Evolutionary conservation across 2,888 invertebrate species (phyloP), one percentile per base, ranked within the genome.

Genomic region (Pachycephus smyrnensis): DNA sequence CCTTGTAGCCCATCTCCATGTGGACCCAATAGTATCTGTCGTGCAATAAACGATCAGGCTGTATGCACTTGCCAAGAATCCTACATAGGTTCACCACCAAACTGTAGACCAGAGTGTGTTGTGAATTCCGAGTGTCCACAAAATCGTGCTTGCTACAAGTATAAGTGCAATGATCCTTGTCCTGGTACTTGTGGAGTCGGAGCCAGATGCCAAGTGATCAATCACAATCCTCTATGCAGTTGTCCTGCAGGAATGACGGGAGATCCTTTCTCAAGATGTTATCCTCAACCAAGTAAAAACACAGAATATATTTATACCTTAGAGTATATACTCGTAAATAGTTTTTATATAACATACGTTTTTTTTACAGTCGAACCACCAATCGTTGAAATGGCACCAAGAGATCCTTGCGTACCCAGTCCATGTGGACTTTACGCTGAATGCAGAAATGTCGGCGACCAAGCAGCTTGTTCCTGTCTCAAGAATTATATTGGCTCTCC

Each of bases 61-160:
- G 95, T 96, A 9, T 97, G 97, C 89, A 95, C 96, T 1, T 97
- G 97, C 85, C 91, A 95, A 78, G 94, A 94, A 76, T 93, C 93
- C 68, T 96, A 95, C 87, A 93, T 94, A 76, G 97, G 97, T n/a
- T 93, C 94, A 76, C 96, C 97, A 73, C 97, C 97, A 9, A 95
- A 95, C 87, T 97, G 97, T 89, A 94, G 95, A 81, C 97, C 97
- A 1, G 97, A 97, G 91, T 97, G 97, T 90, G 94, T 96, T 11
- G 95, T 96, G 0, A 97, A 96, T 87, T 94, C 96, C 6, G 97
- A 97, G 89, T 97, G 97, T 91, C 94, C 95, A 40, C 95, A 95
- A 83, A 95, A 95, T 86, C 95, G 94, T 88, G 96, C 97, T 12
- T 97, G 97, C 88, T 94, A 96, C 83, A 96, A 96, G 88, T 95